These are phyloP conservation scores for Dichetophora obliterata DNA, from an alignment of 2,888 invertebrate genomes.

Conservation along the genomic window DNA sequence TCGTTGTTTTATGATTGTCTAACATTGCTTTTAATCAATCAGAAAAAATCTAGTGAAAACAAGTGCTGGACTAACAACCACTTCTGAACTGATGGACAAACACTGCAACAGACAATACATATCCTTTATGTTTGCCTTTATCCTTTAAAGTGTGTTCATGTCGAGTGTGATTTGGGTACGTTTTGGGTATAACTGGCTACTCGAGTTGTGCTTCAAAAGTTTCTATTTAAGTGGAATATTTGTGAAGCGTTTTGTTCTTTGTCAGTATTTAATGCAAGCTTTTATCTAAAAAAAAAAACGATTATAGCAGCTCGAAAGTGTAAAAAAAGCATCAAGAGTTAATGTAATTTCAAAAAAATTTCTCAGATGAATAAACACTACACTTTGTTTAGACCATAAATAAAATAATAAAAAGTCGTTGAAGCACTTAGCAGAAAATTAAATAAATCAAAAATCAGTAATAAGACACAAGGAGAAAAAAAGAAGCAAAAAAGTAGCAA, in stretches of 20 bases:
- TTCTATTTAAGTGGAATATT: too few relatives aligned
- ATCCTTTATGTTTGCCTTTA: not conserved
- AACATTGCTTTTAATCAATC: too few relatives aligned
- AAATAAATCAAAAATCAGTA: too few relatives aligned
- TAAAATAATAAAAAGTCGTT: too few relatives aligned
- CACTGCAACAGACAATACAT: not conserved
- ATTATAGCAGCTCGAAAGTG: not conserved
- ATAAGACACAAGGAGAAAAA: too few relatives aligned
- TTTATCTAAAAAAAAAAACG: not conserved
- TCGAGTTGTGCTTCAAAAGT: not conserved
- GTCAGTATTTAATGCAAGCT: too few relatives aligned
- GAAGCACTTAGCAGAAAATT: too few relatives aligned
- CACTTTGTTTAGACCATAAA: not conserved
- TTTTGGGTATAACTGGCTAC: not conserved
- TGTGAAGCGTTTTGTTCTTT: too few relatives aligned
- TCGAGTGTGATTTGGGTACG: slow-evolving; percentile 4
- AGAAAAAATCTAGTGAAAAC: not conserved
- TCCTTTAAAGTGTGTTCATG: not conserved
- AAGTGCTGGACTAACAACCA: not conserved
- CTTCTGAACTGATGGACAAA: slow-evolving; percentile 12
- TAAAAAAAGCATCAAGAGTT: not conserved
- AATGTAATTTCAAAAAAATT: not conserved
- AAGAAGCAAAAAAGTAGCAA: too few relatives aligned
- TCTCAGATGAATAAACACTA: not conserved
- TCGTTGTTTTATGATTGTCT: too few relatives aligned